Conservation (phyloP, 2,888 invertebrate genomes). For the Physocephala rufipes region DNA sequence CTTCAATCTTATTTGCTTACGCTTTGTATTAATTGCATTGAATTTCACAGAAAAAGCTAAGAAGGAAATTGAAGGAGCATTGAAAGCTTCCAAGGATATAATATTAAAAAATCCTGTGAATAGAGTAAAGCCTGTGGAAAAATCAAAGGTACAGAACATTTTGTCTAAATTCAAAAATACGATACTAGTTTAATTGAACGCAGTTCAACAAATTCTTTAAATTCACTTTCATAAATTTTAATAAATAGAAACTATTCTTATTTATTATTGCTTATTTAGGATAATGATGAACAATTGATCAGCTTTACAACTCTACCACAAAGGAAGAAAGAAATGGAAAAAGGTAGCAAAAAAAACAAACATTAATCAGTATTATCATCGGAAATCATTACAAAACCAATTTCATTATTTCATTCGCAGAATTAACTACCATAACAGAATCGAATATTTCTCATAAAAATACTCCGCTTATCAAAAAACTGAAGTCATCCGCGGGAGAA, state of each 20-base stretch:
- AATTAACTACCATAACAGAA: background rate
- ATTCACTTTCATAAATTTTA: too few relatives aligned
- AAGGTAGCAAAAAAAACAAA: background rate
- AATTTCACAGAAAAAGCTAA: constrained; percentile 48
- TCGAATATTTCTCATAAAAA: background rate
- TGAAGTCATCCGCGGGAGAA: constrained; percentile 51
- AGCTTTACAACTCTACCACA: background rate
- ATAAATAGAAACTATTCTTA: too few relatives aligned
- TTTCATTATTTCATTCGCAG: background rate
- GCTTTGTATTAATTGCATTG: constrained; percentile 19
- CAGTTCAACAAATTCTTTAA: too few relatives aligned
- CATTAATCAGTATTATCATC: background rate
- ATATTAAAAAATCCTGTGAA: constrained; percentile 39
- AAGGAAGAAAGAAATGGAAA: constrained; percentile 11
- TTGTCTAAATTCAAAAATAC: background rate
- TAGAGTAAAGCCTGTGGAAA: constrained; percentile 20
- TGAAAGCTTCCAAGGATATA: constrained; percentile 46
- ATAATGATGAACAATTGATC: background rate
- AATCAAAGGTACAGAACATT: background rate
- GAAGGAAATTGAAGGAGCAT: constrained; percentile 46
- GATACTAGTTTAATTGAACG: too few relatives aligned
- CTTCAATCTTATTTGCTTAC: background rate
- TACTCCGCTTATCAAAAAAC: background rate
- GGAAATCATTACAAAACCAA: background rate
- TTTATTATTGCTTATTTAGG: background rate